Percentiles rank a stretch among this genome's conserved stretches.
Evolutionary conservation across 1,140 invertebrate species (phyloP).

Genomic region (Brachionus paranguensis): DNA sequence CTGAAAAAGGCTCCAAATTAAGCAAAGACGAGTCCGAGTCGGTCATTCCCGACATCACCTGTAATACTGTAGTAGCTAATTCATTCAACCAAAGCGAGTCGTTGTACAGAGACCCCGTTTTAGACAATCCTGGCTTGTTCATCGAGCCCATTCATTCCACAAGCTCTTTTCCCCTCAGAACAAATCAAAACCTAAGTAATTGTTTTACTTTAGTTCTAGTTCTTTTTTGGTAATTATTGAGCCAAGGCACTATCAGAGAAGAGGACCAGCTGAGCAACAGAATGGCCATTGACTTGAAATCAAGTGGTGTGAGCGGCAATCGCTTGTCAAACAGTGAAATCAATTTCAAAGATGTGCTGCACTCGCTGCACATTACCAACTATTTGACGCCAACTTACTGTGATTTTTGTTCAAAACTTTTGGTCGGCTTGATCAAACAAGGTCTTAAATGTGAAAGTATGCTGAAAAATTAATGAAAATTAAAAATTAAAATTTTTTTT

Average conservation of each 20-base stretch:
- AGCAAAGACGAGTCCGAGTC: neutral
- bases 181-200: constrained; percentile 1
- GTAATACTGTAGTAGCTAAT: neutral
- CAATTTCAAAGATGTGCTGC: constrained; percentile 47
- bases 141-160: neutral
- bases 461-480: constrained; percentile 43
- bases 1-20: neutral
- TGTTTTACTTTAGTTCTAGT: neutral
- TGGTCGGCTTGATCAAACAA: constrained; percentile 88
- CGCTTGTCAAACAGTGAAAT: neutral
- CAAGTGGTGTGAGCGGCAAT: neutral
- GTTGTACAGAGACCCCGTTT: neutral
- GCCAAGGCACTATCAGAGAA: constrained; percentile 20
- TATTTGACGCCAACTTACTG: constrained; percentile 97
- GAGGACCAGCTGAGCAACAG: neutral
- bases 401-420: constrained; percentile 86
- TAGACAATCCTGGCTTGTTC: neutral
- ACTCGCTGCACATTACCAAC: constrained; percentile 81
- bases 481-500: neutral
- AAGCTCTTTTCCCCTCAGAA: neutral
- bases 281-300: neutral
- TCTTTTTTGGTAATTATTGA: neutral
- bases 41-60: neutral
- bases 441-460: constrained; percentile 92
- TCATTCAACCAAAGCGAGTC: neutral